These are phyloP conservation scores for Dexiosoma caninum DNA, from an alignment of 2,888 invertebrate genomes.

Conservation along the genomic window DNA sequence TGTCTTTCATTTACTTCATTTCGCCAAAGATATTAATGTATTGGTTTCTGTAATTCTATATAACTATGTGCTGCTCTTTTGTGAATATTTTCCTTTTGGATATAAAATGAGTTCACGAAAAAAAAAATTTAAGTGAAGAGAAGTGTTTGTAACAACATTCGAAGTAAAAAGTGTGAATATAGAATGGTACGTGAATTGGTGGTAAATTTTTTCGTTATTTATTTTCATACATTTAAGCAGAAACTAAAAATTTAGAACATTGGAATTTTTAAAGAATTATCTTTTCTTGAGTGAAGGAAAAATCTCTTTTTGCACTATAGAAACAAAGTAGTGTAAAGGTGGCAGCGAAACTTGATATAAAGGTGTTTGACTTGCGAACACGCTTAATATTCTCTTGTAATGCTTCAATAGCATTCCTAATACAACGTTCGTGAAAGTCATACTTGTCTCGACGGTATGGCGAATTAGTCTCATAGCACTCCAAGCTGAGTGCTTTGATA, in stretches of 20 bases:
- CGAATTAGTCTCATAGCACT: too few species aligned
- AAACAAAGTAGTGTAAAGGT: too few species aligned
- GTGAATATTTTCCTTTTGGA: neutral
- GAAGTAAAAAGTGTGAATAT: conserved; percentile 52
- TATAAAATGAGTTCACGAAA: conserved; percentile 9
- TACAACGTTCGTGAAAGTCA: too few species aligned
- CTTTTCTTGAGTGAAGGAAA: too few species aligned
- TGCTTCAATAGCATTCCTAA: too few species aligned
- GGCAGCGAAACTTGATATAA: too few species aligned
- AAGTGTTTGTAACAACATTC: conserved; percentile 24
- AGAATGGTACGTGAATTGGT: conserved; percentile 57
- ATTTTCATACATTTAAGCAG: neutral
- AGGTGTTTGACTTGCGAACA: too few species aligned
- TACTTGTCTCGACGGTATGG: too few species aligned
- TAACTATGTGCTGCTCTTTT: neutral
- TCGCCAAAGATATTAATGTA: neutral
- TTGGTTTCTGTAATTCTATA: neutral
- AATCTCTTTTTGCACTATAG: too few species aligned
- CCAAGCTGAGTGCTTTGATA: too few species aligned
- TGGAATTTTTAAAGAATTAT: too few species aligned
- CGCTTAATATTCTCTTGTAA: too few species aligned
- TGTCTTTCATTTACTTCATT: conserved; percentile 58
- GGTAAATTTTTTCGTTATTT: neutral
- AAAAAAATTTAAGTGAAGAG: neutral
- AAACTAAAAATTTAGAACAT: neutral